These are phyloP conservation scores for Chrysina gloriosa DNA, from an alignment of 2,888 invertebrate genomes.

Conservation along the genomic window DNA sequence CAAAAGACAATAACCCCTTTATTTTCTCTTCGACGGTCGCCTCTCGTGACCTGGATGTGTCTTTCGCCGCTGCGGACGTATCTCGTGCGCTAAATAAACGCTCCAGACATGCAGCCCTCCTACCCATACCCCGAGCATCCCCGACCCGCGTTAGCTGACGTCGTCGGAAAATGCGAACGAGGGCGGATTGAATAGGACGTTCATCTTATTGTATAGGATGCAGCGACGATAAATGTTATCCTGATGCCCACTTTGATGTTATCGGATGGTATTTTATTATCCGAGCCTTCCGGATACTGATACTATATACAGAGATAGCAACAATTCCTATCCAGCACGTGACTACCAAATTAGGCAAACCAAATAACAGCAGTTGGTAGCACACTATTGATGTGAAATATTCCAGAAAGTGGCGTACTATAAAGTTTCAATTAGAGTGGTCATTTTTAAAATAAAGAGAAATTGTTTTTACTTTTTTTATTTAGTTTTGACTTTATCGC, in stretches of 20 bases:
- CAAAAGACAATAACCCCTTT: conserved; percentile 32
- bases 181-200: background rate
- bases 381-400: too few species aligned
- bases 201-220: conserved; percentile 7
- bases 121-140: background rate
- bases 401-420: too few species aligned
- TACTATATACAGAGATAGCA: too few species aligned
- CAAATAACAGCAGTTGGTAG: too few species aligned
- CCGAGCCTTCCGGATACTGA: too few species aligned
- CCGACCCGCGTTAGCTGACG: background rate
- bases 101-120: background rate
- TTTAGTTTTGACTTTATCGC: too few species aligned
- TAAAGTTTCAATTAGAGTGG: too few species aligned
- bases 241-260: background rate
- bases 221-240: conserved; percentile 2
- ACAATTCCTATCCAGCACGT: too few species aligned
- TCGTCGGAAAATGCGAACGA: background rate
- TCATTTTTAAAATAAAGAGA: too few species aligned
- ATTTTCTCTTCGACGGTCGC: conserved; percentile 15
- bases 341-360: too few species aligned
- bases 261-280: conserved; percentile 10
- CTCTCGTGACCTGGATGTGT: background rate
- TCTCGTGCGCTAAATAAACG: background rate
- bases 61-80: background rate
- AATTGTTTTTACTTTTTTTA: too few species aligned